A percentile compares a stretch with the other conserved stretches of the same genome.
Evolutionary conservation across 2,888 invertebrate genomes (phyloP).

Genomic region (Nemapogon koenigi): DNA sequence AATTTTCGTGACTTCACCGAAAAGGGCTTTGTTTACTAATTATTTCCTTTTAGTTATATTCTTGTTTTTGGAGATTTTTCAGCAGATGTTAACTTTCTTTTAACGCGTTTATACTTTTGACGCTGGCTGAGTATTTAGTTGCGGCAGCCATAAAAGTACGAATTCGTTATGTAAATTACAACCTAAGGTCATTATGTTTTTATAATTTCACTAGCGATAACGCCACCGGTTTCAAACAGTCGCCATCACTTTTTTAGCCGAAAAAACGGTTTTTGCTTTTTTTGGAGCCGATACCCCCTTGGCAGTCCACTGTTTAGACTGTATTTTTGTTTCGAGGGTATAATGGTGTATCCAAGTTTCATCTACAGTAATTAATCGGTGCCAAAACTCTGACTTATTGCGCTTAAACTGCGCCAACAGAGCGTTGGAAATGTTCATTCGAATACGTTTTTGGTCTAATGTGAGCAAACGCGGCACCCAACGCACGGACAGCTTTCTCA

Average conservation of each 20-base stretch:
- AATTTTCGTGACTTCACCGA: too few species aligned
- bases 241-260: constrained; percentile 12
- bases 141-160: too few species aligned
- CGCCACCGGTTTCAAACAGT: too few species aligned
- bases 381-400: constrained; percentile 11
- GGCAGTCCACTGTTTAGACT: constrained; percentile 15
- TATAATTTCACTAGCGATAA: too few species aligned
- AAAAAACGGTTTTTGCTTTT: constrained; percentile 13
- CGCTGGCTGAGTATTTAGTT: too few species aligned
- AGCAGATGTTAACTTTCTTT: too few species aligned
- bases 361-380: constrained; percentile 11
- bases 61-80: too few species aligned
- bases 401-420: constrained; percentile 5
- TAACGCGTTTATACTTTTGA: too few species aligned
- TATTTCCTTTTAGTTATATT: too few species aligned
- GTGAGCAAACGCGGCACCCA: constrained; percentile 11
- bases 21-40: too few species aligned
- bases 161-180: too few species aligned
- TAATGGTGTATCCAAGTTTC: constrained; percentile 13
- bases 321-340: constrained; percentile 12
- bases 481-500: constrained; percentile 10
- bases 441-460: constrained; percentile 1
- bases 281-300: constrained; percentile 12
- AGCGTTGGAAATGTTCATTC: background rate
- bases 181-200: too few species aligned